A percentile compares a stretch with the other conserved stretches of the same genome.
Evolutionary conservation across 2,113 vertebrate genomes (phyloP).

Genomic region (Beaufortia kweichowensis): DNA sequence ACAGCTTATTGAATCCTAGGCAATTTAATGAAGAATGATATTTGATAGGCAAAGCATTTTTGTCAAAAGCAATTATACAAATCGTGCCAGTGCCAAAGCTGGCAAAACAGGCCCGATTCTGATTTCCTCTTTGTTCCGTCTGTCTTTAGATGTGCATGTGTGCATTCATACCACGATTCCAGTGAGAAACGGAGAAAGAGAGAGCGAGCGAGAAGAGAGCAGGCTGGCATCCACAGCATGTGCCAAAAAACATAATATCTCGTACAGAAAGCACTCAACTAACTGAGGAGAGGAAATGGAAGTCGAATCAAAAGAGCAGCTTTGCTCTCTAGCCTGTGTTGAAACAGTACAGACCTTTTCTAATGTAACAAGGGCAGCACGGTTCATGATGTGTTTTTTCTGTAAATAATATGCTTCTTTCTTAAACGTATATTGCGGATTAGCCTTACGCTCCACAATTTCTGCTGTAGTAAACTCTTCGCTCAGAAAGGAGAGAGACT

Average conservation of each 20-base stretch:
- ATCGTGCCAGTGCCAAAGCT: conserved; percentile 38
- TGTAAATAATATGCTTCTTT: conserved; percentile 9
- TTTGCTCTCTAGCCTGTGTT: conserved; percentile 33
- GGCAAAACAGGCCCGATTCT: conserved; percentile 32
- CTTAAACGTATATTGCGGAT: background rate
- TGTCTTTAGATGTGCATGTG: conserved; percentile 33
- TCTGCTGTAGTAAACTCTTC: background rate
- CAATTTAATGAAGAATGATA: conserved; percentile 54
- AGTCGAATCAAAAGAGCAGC: conserved; percentile 35
- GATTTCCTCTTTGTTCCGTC: conserved; percentile 20
- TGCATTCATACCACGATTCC: conserved; percentile 23
- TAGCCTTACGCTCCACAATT: conserved; percentile 5
- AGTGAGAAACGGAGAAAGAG: conserved; percentile 21
- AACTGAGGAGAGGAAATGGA: conserved; percentile 30
- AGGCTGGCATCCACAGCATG: conserved; percentile 8
- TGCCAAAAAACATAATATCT: conserved; percentile 37
- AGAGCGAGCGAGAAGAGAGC: conserved; percentile 7
- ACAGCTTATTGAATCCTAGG: conserved; percentile 56
- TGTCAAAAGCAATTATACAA: conserved; percentile 50
- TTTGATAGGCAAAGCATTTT: conserved; percentile 52
- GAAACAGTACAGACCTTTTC: conserved; percentile 33
- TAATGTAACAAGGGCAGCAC: conserved; percentile 41
- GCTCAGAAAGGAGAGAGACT: conserved; percentile 3
- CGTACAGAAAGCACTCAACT: conserved; percentile 40
- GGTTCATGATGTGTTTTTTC: conserved; percentile 32